Conservation (phyloP, 1,140 invertebrate genomes). For the Heliconius eleuchia region DNA sequence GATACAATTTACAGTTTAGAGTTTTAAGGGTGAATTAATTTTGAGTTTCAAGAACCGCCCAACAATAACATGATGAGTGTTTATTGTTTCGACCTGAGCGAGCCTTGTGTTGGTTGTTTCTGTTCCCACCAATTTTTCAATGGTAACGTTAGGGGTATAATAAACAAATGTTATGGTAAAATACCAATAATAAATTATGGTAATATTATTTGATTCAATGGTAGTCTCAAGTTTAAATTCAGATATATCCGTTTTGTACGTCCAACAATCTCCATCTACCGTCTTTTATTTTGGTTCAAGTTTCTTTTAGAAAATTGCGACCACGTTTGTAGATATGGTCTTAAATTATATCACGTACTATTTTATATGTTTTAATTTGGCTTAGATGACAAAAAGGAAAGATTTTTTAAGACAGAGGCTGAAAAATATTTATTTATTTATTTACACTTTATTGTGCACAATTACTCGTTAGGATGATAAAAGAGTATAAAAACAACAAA, state of each 20-base stretch:
- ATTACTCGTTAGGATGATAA: too few relatives aligned
- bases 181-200: too few relatives aligned
- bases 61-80: conserved; percentile 49
- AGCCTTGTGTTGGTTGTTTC: conserved; percentile 17
- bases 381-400: too few relatives aligned
- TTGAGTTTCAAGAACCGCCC: conserved; percentile 57
- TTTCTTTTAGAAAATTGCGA: too few relatives aligned
- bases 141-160: not conserved
- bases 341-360: too few relatives aligned
- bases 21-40: conserved; percentile 77
- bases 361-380: too few relatives aligned
- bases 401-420: too few relatives aligned
- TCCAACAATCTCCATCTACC: not conserved
- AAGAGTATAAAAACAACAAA: too few relatives aligned
- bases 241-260: not conserved
- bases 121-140: conserved; percentile 18
- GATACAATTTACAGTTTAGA: conserved; percentile 74
- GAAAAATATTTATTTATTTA: not conserved
- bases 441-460: too few relatives aligned
- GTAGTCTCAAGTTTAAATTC: not conserved
- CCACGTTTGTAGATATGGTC: too few relatives aligned
- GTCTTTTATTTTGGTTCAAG: too few relatives aligned
- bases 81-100: conserved; percentile 25
- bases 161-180: not conserved
- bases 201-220: not conserved